Percentiles rank a stretch among this genome's conserved stretches.
Evolutionary conservation across 2,113 vertebrate genomes (phyloP).

Genomic region (Typhlomys cinereus): DNA sequence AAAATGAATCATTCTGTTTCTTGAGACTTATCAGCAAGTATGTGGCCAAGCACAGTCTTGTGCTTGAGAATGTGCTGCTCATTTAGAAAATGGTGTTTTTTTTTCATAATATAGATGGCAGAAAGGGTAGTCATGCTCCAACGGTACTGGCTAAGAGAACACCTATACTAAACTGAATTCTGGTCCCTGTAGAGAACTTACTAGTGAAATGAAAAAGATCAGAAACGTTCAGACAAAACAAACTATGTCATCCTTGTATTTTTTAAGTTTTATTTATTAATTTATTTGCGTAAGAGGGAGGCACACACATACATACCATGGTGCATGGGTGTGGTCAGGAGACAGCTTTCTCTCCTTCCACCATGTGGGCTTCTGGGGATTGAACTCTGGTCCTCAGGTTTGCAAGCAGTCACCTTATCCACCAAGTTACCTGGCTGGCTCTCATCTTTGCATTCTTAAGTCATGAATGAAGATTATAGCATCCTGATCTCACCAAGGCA

Average conservation of each 20-base stretch:
- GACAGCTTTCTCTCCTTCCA: not conserved
- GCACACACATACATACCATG: not conserved
- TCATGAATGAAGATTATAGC: not conserved
- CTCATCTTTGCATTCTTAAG: not conserved
- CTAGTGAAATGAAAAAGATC: not conserved
- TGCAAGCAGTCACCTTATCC: not conserved
- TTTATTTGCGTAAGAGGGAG: not conserved
- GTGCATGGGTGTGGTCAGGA: not conserved
- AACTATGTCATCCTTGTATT: not conserved
- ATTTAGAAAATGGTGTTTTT: not conserved
- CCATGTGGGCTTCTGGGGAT: not conserved
- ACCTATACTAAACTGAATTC: not conserved
- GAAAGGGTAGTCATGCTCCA: not conserved
- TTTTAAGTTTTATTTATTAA: not conserved
- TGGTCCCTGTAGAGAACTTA: not conserved
- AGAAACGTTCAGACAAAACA: not conserved
- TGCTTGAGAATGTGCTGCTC: not conserved
- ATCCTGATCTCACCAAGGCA: not conserved
- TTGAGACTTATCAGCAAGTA: not conserved
- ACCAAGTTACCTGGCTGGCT: not conserved
- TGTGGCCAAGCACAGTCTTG: not conserved
- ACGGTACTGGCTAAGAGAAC: not conserved
- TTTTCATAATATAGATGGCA: not conserved
- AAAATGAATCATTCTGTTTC: slow-evolving; percentile 49
- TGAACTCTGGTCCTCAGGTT: not conserved